Evolutionary conservation across 1,140 invertebrate species (phyloP).

Genomic region (Rhysida immarginata): DNA sequence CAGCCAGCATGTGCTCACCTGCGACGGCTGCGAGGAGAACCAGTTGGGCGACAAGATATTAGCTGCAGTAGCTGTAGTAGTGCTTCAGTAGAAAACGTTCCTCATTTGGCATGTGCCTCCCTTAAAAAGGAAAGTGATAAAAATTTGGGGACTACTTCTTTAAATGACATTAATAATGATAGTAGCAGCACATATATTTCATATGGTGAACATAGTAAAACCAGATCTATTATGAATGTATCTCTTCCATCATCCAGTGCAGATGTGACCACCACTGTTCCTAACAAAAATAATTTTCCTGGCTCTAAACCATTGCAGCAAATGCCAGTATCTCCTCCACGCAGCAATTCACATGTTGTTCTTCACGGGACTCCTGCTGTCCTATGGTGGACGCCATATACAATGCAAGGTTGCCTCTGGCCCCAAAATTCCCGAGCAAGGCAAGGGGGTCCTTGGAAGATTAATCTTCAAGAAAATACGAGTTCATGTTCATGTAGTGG

Average conservation of each 20-base stretch:
- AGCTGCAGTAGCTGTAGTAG: constrained; percentile 8
- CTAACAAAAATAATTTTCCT: no score
- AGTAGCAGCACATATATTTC: neutral
- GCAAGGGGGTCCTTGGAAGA: neutral
- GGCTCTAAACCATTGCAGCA: no score
- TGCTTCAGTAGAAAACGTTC: constrained; percentile 2
- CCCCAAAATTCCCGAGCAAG: neutral
- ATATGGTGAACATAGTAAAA: neutral
- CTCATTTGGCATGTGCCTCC: neutral
- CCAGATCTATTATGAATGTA: neutral
- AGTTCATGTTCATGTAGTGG: constrained; percentile 3
- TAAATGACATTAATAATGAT: neutral
- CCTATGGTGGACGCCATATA: neutral
- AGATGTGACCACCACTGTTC: no score
- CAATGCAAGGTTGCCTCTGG: neutral
- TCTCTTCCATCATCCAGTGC: neutral
- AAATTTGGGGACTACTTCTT: neutral
- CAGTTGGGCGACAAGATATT: neutral
- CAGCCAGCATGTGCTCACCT: constrained; percentile 2
- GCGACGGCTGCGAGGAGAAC: neutral
- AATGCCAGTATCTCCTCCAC: neutral
- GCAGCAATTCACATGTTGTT: neutral
- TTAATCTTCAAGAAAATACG: neutral
- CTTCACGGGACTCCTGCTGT: neutral
- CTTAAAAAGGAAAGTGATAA: neutral